Percentiles rank a stretch among this genome's conserved stretches.
Evolutionary conservation across 2,888 invertebrate genomes (phyloP).

Genomic region (Lithophane socia): DNA sequence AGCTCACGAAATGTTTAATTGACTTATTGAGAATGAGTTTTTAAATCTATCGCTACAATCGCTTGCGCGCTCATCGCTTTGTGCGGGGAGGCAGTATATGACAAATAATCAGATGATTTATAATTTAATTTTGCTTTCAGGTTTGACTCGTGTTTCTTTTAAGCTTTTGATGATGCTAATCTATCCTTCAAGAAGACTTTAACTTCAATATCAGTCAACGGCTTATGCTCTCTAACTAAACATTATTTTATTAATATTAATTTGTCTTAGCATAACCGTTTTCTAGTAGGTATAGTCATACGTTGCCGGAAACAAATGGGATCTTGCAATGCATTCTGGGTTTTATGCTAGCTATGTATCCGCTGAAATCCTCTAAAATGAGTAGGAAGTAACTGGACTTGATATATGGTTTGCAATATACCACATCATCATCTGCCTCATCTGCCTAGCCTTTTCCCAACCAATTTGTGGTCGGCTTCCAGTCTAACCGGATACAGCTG

Average conservation of each 20-base stretch:
- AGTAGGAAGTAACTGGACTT: neutral
- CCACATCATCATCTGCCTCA: too few species aligned
- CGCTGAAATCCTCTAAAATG: neutral
- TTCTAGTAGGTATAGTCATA: too few species aligned
- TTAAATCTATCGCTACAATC: slow-evolving; percentile 85
- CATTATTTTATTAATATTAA: too few species aligned
- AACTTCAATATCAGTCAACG: neutral
- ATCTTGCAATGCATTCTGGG: too few species aligned
- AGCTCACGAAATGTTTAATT: slow-evolving; percentile 87
- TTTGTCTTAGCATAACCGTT: neutral
- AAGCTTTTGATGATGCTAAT: neutral
- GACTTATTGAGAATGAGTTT: slow-evolving; percentile 90
- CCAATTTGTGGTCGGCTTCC: too few species aligned
- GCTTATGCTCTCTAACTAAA: neutral
- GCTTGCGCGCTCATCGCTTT: slow-evolving; percentile 79
- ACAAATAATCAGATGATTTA: slow-evolving; percentile 45
- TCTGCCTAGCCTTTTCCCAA: too few species aligned
- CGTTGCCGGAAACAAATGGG: neutral
- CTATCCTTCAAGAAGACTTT: neutral
- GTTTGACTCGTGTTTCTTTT: neutral
- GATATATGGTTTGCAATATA: neutral
- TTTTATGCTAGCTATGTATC: neutral
- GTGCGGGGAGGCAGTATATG: slow-evolving; percentile 70
- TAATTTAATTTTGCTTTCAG: neutral
- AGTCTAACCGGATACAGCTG: too few species aligned